These are phyloP conservation scores for Helostoma temminkii DNA, from an alignment of 2,797 vertebrate genomes.

Conservation along the genomic window DNA sequence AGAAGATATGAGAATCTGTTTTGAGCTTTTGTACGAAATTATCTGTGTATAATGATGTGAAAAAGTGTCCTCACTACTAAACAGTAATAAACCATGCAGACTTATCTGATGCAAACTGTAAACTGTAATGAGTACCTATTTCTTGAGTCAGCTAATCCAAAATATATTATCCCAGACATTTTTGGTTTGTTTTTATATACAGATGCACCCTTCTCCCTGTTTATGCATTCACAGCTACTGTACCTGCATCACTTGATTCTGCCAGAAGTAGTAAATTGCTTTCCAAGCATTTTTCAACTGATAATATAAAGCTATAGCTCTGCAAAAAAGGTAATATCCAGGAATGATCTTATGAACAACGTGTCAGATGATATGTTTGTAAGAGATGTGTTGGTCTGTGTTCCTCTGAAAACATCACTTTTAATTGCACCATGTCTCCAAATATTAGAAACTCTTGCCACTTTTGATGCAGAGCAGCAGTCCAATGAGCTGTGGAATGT, in stretches of 20 bases:
- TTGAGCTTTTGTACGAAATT: not conserved
- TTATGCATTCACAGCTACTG: conserved; percentile 33
- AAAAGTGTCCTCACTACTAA: conserved; percentile 2
- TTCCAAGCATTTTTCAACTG: conserved; percentile 28
- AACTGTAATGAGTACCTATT: conserved; percentile 24
- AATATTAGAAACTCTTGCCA: not conserved
- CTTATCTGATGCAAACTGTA: not conserved
- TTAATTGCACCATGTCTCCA: conserved; percentile 3
- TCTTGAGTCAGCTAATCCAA: conserved; percentile 42
- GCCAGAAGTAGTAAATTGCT: conserved; percentile 24
- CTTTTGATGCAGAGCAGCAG: not conserved
- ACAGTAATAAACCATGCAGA: not conserved
- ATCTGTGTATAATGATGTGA: not conserved
- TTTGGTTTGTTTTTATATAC: conserved; percentile 42
- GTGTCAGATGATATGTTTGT: not conserved
- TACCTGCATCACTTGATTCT: conserved; percentile 18
- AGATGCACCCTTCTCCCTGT: conserved; percentile 12
- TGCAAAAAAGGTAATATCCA: conserved; percentile 10
- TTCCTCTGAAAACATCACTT: conserved; percentile 4
- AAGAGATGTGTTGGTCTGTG: not conserved
- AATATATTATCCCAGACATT: conserved; percentile 20
- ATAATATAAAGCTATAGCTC: conserved; percentile 22
- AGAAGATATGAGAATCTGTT: not conserved
- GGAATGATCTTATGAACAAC: conserved; percentile 2
- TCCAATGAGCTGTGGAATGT: not conserved